Evolutionary conservation across 2,113 vertebrate species (phyloP).

Genomic region (Oceanodroma tethys): DNA sequence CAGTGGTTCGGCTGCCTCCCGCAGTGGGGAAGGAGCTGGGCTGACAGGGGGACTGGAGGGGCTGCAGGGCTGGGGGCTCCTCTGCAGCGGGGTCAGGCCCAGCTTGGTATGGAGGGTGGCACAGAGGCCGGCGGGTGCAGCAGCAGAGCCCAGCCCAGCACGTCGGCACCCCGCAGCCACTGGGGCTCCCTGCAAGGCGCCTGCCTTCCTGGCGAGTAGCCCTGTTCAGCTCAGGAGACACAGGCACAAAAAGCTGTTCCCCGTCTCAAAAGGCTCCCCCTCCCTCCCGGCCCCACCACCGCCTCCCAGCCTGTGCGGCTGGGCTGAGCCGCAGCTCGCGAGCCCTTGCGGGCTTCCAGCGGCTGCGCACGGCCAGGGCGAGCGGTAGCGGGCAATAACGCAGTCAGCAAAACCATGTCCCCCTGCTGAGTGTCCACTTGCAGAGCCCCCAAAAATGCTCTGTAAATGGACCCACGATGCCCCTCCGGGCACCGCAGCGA

Average conservation of each 20-base stretch:
- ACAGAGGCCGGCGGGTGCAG: neutral
- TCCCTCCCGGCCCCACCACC: neutral
- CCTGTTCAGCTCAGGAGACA: neutral
- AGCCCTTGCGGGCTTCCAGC: neutral
- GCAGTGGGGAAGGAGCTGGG: neutral
- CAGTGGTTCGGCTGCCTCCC: fast-evolving
- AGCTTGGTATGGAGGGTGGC: neutral
- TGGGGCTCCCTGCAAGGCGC: neutral
- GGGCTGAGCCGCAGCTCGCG: neutral
- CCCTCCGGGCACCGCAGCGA: fast-evolving
- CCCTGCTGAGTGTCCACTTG: neutral
- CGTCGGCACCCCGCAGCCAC: neutral
- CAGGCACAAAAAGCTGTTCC: neutral
- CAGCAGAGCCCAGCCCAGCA: neutral
- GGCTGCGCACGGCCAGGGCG: fast-evolving
- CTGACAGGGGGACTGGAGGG: neutral
- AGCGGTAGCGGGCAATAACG: fast-evolving
- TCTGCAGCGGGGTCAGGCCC: neutral
- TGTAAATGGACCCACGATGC: neutral
- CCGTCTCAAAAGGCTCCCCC: neutral
- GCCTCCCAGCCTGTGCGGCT: neutral
- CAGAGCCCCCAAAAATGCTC: neutral
- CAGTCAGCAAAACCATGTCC: neutral
- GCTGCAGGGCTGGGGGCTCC: neutral
- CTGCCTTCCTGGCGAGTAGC: neutral